Base-by-base conservation (phyloP, 1,140 invertebrate genomes). In the Drosophila mojavensis region DNA sequence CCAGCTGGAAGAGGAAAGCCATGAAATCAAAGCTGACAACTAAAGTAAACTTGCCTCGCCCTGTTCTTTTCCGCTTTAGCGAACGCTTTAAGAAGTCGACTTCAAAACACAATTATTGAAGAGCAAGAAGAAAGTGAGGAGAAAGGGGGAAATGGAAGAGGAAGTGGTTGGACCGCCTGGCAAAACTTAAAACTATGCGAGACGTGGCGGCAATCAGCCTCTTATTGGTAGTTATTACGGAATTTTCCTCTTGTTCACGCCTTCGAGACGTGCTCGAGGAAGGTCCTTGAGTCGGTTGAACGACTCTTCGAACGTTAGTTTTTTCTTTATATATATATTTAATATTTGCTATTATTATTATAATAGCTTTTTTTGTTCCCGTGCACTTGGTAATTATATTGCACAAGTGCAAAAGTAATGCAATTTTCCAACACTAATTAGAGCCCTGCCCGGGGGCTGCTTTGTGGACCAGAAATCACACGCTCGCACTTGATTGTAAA, bases 21-120 rank as follows among this genome's bases (percentile, higher is more conserved):
- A 65, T 66, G 65, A 80, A 84, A 84, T 83, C 83, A 88, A 82
- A 82, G 82, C 76, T 88, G 82, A 86, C 83, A 86, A 68, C 62
- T 53, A 39, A 88, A 82, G 75, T 69, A 45, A 69, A 75, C 54
- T 72, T 68, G 54, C n/a, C 11, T 64, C 53, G 26, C 17, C 33
- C 5, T 2, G 41, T 47, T 39, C 36, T 39, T 24, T 39, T 11
- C 36, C 17, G 20, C 5, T 47, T 45, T n/a, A 5, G 13, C 4
- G 26, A 3, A 66, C 51, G 5, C 11, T 50, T 54, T 26, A 53
- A 69, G 30, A 26, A 45, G 13, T 41, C 20, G 48, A 33, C 4
- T 54, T 45, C 6, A 28, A 28, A 7, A 47, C 5, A 50, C 9
- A 30, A 47, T n/a, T 11, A 10, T 24, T 26, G 20, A 0, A 20